phyloP scores from a whole-genome alignment of 2,113 vertebrate genomes.

The Hippocampus mohnikei region DNA sequence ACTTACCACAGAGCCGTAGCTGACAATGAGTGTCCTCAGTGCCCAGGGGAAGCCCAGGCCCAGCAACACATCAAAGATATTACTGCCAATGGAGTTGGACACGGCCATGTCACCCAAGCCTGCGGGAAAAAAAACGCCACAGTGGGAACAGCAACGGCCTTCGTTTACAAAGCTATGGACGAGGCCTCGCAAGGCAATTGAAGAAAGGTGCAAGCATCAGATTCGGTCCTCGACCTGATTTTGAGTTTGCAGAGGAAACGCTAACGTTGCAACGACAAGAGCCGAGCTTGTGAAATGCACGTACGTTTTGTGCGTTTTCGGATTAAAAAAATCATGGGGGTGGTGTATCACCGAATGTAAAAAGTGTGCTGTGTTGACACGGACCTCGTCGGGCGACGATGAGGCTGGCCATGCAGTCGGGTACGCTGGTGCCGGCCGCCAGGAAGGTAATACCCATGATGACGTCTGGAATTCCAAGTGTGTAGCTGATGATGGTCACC shows the following conservation, averaged over 20 bases:
- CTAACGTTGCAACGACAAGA: too few relatives aligned
- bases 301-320: too few relatives aligned
- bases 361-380: neutral
- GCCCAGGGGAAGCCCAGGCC: conserved; percentile 79
- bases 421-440: conserved; percentile 79
- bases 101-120: conserved; percentile 81
- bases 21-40: conserved; percentile 75
- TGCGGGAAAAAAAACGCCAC: conserved; percentile 36
- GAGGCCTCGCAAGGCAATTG: neutral
- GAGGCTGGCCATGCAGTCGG: conserved; percentile 80
- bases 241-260: neutral
- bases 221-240: neutral
- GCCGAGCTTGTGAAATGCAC: too few relatives aligned
- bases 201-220: neutral
- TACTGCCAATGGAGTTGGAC: conserved; percentile 79
- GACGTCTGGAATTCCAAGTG: conserved; percentile 76
- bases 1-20: conserved; percentile 73
- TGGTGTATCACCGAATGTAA: neutral
- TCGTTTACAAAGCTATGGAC: neutral
- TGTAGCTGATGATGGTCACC: conserved; percentile 79
- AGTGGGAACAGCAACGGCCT: neutral
- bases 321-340: too few relatives aligned
- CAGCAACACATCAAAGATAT: conserved; percentile 78
- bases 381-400: conserved; percentile 76
- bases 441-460: conserved; percentile 81